These are phyloP conservation scores for Aplidium turbinatum DNA, from an alignment of 23 tunicate genomes.

Conservation along the genomic window DNA sequence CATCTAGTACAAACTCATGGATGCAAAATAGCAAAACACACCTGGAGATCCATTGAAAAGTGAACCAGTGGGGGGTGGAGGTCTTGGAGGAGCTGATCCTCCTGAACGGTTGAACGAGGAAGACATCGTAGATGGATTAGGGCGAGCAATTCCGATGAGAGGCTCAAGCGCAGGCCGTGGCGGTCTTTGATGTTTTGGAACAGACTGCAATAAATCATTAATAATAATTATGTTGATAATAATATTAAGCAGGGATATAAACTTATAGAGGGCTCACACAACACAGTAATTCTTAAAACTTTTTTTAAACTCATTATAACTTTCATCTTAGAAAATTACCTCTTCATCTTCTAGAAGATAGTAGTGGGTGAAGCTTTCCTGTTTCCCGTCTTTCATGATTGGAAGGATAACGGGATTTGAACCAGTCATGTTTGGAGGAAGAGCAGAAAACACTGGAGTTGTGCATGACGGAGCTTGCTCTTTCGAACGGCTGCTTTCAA, in stretches of 20 bases:
- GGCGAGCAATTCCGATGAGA: constrained; percentile 46
- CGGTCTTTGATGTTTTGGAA: background rate
- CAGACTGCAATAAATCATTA: background rate
- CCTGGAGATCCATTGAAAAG: too few species aligned
- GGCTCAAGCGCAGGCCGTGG: constrained; percentile 12
- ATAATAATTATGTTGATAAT: too few species aligned
- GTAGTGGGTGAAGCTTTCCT: constrained; percentile 79
- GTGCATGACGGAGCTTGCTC: constrained; percentile 49
- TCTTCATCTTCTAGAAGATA: constrained; percentile 69
- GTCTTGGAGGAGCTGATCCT: constrained; percentile 36
- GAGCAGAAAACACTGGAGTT: constrained; percentile 69
- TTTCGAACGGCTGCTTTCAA: constrained; percentile 10
- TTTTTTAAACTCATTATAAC: background rate
- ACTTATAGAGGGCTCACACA: too few species aligned
- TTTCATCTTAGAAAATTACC: constrained; percentile 23
- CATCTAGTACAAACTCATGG: too few species aligned
- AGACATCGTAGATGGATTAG: constrained; percentile 27
- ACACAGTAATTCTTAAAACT: background rate
- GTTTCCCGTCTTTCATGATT: constrained; percentile 82
- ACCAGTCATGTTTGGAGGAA: constrained; percentile 55
- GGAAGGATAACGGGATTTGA: constrained; percentile 76
- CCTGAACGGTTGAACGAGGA: constrained; percentile 21
- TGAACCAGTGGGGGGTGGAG: too few species aligned
- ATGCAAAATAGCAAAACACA: too few species aligned
- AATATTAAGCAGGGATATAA: background rate